Evolutionary conservation across 64 coral and sea anemone genomes (phyloP).

Genomic region (Montipora efflorescens): DNA sequence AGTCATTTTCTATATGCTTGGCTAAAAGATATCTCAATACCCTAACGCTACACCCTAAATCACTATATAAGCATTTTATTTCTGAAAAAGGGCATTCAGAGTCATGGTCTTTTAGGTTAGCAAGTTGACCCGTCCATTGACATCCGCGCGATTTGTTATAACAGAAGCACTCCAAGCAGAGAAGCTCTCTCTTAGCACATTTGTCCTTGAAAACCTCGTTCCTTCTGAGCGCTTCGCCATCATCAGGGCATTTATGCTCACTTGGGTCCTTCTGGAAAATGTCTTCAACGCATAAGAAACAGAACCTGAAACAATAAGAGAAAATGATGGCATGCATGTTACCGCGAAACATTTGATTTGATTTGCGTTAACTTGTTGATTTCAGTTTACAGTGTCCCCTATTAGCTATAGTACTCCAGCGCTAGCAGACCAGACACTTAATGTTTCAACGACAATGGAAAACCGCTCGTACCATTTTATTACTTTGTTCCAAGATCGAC

Average conservation of each 20-base stretch:
- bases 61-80: constrained; percentile 62
- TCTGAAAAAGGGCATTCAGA: constrained; percentile 71
- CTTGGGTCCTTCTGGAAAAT: constrained; percentile 31
- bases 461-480: no score
- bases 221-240: constrained; percentile 37
- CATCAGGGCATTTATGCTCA: constrained; percentile 63
- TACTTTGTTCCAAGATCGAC: no score
- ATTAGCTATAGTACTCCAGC: no score
- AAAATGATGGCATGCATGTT: no score
- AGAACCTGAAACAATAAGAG: constrained; percentile 64
- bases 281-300: constrained; percentile 47
- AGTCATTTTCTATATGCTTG: constrained; percentile 81
- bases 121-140: constrained; percentile 61
- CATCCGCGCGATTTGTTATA: constrained; percentile 67
- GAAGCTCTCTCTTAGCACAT: constrained; percentile 65
- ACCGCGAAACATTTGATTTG: no score
- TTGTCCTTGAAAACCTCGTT: constrained; percentile 65
- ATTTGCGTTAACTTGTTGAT: no score
- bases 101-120: constrained; percentile 20
- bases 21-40: constrained; percentile 64
- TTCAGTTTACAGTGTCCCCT: no score
- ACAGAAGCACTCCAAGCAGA: constrained; percentile 66
- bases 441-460: no score
- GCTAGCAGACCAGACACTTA: no score
- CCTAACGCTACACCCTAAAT: constrained; percentile 45